These are phyloP conservation scores for Haliclystus octoradiatus DNA, from an alignment of 30 jellyfish, hydroid and myxozoan species.

Conservation along the genomic window DNA sequence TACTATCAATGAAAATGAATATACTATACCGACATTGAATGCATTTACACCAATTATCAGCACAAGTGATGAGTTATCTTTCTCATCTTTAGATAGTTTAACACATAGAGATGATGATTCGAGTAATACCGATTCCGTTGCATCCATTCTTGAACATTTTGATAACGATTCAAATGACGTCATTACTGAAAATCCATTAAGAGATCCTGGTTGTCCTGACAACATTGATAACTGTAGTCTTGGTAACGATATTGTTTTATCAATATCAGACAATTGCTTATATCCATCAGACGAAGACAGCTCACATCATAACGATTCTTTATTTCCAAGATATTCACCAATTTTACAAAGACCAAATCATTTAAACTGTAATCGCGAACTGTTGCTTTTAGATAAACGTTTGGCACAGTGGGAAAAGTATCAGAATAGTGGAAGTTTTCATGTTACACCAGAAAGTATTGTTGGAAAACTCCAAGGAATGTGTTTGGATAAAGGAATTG, in stretches of 20 bases:
- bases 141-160: background rate
- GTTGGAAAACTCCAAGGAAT: background rate
- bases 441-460: background rate
- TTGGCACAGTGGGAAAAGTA: background rate
- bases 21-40: background rate
- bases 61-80: background rate
- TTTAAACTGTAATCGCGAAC: background rate
- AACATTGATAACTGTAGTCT: no score
- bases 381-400: background rate
- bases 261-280: background rate
- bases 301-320: background rate
- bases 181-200: conserved; percentile 72
- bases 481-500: background rate
- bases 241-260: background rate
- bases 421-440: background rate
- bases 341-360: background rate
- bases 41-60: background rate
- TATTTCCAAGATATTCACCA: background rate
- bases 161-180: conserved; percentile 14
- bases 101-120: background rate
- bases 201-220: conserved; percentile 89
- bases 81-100: background rate
- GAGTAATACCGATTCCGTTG: background rate
- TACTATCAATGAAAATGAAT: background rate
- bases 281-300: background rate